Percentiles rank a stretch among this genome's conserved stretches.
phyloP scores from a whole-genome alignment of 2,113 vertebrate species.

The Telmatochromis bifrenatus region DNA sequence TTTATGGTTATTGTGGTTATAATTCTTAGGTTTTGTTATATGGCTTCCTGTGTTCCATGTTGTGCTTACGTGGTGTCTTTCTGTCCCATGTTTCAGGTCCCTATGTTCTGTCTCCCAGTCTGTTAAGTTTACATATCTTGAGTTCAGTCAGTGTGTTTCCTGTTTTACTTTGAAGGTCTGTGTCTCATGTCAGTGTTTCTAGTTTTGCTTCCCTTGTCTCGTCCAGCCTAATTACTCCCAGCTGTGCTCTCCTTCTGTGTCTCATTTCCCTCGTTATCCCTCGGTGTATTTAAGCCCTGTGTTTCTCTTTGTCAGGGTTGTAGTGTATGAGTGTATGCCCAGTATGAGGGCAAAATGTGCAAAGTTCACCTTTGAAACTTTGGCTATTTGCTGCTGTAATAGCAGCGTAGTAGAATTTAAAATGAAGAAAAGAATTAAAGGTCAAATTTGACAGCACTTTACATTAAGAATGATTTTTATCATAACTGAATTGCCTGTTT shows the following conservation, averaged over 20 bases:
- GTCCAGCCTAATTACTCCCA: background rate
- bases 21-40: background rate
- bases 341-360: accelerated
- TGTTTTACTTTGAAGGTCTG: background rate
- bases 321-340: background rate
- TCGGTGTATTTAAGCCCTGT: background rate
- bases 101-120: background rate
- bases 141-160: background rate
- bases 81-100: background rate
- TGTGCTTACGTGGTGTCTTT: background rate
- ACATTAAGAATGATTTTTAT: background rate
- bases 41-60: background rate
- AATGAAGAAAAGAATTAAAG: background rate
- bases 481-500: background rate
- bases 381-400: background rate
- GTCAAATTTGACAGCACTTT: background rate
- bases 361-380: background rate
- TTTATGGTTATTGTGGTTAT: background rate
- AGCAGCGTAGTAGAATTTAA: accelerated
- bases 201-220: background rate
- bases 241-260: background rate
- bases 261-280: background rate
- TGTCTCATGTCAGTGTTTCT: background rate
- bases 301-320: accelerated
- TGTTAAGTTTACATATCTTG: background rate